Conservation (phyloP, 2,113 vertebrate genomes). For the Baryphthengus martii region DNA sequence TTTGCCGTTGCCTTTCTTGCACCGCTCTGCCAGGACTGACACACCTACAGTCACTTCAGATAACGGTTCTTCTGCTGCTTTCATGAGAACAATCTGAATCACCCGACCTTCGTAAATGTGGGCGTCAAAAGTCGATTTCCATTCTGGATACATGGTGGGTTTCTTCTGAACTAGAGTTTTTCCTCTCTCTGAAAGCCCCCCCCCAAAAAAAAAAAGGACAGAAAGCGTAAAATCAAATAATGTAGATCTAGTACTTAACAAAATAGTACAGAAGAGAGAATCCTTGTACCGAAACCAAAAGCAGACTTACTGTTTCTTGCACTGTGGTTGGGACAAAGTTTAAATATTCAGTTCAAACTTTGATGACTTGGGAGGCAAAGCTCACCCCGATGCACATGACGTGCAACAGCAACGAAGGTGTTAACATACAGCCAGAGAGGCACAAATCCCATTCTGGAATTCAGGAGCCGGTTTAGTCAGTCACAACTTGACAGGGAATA, state of each 20-base stretch:
- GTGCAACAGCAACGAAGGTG: not conserved
- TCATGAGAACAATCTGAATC: slow-evolving; percentile 95
- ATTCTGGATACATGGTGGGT: slow-evolving; percentile 97
- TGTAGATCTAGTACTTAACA: not conserved
- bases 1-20: slow-evolving; percentile 93
- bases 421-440: not conserved
- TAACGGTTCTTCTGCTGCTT: slow-evolving; percentile 86
- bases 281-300: not conserved
- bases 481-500: not conserved
- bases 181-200: slow-evolving; percentile 84
- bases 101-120: slow-evolving; percentile 96
- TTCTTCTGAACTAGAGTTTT: slow-evolving; percentile 95
- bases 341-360: not conserved
- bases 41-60: slow-evolving; percentile 95
- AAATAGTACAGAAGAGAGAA: not conserved
- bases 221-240: not conserved
- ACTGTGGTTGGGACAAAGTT: not conserved
- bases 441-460: not conserved
- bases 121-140: slow-evolving; percentile 92
- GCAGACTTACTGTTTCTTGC: not conserved
- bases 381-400: not conserved
- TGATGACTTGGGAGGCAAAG: not conserved
- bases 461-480: not conserved
- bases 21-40: slow-evolving; percentile 90
- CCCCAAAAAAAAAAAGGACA: not conserved